phyloP scores from a whole-genome alignment of 2,797 vertebrate species.

The Leontocebus nigricollis region DNA sequence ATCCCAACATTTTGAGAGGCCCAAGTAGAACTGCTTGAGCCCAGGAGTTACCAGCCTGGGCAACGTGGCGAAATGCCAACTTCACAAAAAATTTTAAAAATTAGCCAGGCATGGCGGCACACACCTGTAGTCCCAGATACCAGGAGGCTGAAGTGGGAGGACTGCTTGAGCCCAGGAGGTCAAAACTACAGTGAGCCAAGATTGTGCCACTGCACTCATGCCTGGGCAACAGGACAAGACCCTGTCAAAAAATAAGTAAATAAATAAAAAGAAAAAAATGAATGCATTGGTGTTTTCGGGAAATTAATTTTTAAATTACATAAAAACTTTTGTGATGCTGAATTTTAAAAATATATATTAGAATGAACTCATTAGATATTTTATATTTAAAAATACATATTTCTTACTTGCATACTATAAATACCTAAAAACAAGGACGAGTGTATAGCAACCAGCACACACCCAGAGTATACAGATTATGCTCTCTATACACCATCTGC shows the following conservation, averaged over 20 bases:
- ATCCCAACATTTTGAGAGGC: not conserved
- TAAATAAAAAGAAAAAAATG: not conserved
- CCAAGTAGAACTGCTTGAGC: not conserved
- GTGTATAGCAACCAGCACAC: not conserved
- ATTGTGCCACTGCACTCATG: not conserved
- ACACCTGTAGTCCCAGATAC: not conserved
- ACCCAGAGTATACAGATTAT: not conserved
- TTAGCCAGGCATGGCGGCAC: not conserved
- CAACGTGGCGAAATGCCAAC: not conserved
- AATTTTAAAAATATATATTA: not conserved
- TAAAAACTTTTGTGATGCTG: slow-evolving; percentile 19
- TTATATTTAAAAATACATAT: slow-evolving; percentile 12
- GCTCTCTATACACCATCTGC: slow-evolving; percentile 25
- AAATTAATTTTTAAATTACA: slow-evolving; percentile 48
- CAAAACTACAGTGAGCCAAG: not conserved
- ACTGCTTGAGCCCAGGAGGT: not conserved
- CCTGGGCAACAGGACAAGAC: not conserved
- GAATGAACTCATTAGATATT: slow-evolving; percentile 28
- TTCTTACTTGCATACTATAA: not conserved
- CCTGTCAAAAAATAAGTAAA: not conserved
- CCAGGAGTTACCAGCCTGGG: not conserved
- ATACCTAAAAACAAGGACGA: not conserved
- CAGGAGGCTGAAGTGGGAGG: not conserved
- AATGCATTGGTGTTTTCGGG: not conserved
- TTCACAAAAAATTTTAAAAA: not conserved